A percentile compares a stretch with the other conserved stretches of the same genome.
These are phyloP conservation scores for Epinotia brunnichana DNA, from an alignment of 2,888 invertebrate species.

Conservation along the genomic window DNA sequence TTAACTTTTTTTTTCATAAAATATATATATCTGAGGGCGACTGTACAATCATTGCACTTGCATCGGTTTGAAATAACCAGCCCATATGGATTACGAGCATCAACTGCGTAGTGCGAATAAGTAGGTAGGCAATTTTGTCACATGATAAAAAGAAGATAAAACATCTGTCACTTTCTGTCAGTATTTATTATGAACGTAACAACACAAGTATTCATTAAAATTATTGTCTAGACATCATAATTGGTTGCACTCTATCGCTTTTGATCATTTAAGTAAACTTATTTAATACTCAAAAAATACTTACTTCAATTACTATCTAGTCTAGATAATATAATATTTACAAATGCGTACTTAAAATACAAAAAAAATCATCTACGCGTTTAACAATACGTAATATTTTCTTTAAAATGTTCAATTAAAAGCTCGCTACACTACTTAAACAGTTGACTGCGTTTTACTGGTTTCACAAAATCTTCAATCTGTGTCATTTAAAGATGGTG, in stretches of 20 bases:
- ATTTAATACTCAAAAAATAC: constrained; percentile 2
- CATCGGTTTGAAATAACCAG: no score
- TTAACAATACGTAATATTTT: neutral
- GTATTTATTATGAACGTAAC: constrained; percentile 16
- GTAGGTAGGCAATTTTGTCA: no score
- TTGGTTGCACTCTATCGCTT: constrained; percentile 22
- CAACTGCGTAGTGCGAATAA: no score
- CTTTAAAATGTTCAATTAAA: neutral
- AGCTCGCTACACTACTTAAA: constrained; percentile 1
- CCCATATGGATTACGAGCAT: no score
- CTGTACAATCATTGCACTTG: no score
- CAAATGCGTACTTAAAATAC: constrained; percentile 12
- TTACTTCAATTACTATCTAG: neutral
- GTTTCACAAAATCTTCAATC: neutral
- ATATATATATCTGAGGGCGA: no score
- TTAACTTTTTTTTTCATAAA: no score
- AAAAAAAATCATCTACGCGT: constrained; percentile 3
- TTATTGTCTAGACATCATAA: constrained; percentile 20
- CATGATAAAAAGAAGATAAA: no score
- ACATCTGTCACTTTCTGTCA: neutral
- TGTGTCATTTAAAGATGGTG: neutral
- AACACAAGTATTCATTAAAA: neutral
- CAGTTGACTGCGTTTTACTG: neutral
- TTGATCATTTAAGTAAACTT: constrained; percentile 1
- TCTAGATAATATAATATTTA: constrained; percentile 17